Percentiles rank a stretch among this genome's conserved stretches.
phyloP scores from a whole-genome alignment of 64 coral and sea anemone genomes.

The Porites australiensis region DNA sequence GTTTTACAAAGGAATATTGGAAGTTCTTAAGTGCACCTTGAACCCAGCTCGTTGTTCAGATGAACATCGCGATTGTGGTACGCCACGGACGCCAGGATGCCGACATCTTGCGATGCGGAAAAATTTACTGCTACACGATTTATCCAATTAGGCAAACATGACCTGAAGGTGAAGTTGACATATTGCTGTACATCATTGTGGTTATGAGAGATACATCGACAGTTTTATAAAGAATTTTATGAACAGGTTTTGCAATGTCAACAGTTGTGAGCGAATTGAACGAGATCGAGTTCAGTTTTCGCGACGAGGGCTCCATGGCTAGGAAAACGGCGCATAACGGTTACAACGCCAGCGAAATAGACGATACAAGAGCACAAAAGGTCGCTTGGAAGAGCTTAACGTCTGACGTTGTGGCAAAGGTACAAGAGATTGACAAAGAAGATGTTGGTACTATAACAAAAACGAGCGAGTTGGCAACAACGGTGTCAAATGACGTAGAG shows the following conservation, averaged over 20 bases:
- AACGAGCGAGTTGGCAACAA: conserved; percentile 9
- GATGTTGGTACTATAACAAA: neutral
- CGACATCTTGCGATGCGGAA: neutral
- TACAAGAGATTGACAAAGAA: conserved; percentile 57
- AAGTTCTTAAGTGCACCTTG: neutral
- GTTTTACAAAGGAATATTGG: neutral
- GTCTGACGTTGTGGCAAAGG: conserved; percentile 38
- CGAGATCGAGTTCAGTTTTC: conserved; percentile 65
- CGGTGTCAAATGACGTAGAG: neutral
- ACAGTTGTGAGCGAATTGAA: conserved; percentile 53
- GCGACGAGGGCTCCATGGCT: neutral
- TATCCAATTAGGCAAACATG: conserved; percentile 15
- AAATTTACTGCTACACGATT: neutral
- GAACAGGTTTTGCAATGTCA: conserved; percentile 1
- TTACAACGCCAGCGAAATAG: neutral
- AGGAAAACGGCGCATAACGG: neutral
- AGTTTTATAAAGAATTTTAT: neutral
- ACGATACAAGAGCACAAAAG: neutral
- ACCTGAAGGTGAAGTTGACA: conserved; percentile 33
- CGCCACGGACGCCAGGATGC: neutral
- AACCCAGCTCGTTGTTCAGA: neutral
- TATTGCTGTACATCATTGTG: neutral
- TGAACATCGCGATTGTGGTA: neutral
- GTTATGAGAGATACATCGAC: neutral
- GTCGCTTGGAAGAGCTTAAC: conserved; percentile 11